These are phyloP conservation scores for Calycopis cecrops DNA, from an alignment of 1,140 invertebrate genomes.

Conservation along the genomic window DNA sequence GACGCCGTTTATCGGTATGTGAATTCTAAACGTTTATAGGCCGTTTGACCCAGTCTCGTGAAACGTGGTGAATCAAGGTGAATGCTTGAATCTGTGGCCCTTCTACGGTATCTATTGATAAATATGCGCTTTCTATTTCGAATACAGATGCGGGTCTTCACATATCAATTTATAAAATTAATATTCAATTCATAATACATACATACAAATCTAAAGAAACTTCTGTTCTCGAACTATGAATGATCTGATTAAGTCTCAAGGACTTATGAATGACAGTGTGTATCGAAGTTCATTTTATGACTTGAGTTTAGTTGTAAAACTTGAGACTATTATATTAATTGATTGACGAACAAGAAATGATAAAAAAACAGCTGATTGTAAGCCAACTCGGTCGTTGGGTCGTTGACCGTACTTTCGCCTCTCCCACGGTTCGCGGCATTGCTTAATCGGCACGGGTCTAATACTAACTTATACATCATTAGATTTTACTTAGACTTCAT, in stretches of 20 bases:
- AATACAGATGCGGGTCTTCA: slow-evolving; percentile 4
- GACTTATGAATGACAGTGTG: too few relatives aligned
- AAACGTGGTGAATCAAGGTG: too few relatives aligned
- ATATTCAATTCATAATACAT: neutral
- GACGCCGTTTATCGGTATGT: slow-evolving; percentile 12
- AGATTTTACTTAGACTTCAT: slow-evolving; percentile 5
- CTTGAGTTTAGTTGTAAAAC: too few relatives aligned
- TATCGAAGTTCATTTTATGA: too few relatives aligned
- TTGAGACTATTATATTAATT: neutral
- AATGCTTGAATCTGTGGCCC: too few relatives aligned
- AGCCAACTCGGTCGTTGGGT: slow-evolving; percentile 49
- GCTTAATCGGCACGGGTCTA: slow-evolving; percentile 15
- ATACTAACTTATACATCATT: slow-evolving; percentile 14
- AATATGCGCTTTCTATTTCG: slow-evolving; percentile 7
- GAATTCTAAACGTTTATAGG: neutral
- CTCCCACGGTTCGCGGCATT: slow-evolving; percentile 44
- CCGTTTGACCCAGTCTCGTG: neutral
- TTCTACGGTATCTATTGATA: slow-evolving; percentile 12
- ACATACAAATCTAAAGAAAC: too few relatives aligned
- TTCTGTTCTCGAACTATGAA: too few relatives aligned
- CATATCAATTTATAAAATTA: neutral
- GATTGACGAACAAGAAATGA: slow-evolving; percentile 25
- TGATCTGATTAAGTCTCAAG: too few relatives aligned
- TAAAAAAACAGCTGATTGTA: slow-evolving; percentile 63
- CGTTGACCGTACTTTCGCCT: slow-evolving; percentile 65